Conservation (phyloP, 2,888 invertebrate genomes). For the Drosophila flavopinicola region DNA sequence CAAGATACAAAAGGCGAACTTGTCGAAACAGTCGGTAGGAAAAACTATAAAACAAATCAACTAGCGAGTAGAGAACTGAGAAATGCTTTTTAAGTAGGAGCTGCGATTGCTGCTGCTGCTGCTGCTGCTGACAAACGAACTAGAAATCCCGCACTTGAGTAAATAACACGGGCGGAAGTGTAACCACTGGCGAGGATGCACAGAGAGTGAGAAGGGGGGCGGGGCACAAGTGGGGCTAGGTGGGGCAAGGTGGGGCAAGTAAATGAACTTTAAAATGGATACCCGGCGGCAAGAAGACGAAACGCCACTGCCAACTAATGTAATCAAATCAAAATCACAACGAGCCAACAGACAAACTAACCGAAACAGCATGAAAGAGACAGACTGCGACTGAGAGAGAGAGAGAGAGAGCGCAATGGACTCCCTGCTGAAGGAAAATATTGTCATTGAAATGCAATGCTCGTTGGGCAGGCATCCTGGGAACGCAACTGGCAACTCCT, state of each 20-base stretch:
- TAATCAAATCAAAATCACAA: constrained; percentile 77
- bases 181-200: constrained; percentile 44
- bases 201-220: too few species aligned
- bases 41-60: constrained; percentile 59
- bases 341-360: constrained; percentile 51
- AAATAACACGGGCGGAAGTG: constrained; percentile 73
- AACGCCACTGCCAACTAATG: constrained; percentile 63
- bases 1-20: constrained; percentile 35
- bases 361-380: constrained; percentile 13
- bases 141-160: constrained; percentile 75
- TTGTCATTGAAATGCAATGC: constrained; percentile 75
- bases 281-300: constrained; percentile 17
- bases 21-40: constrained; percentile 49
- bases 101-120: not conserved
- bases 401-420: constrained; percentile 51
- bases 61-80: constrained; percentile 20
- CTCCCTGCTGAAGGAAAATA: constrained; percentile 54
- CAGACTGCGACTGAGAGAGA: not conserved
- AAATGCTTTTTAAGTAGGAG: not conserved
- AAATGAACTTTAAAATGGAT: constrained; percentile 77
- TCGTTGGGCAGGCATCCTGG: constrained; percentile 52
- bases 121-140: constrained; percentile 67
- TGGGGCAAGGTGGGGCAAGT: constrained; percentile 43
- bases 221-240: not conserved
- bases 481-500: constrained; percentile 8